Conservation (phyloP, 1,140 invertebrate genomes). For the Amphibalanus amphitrite region DNA sequence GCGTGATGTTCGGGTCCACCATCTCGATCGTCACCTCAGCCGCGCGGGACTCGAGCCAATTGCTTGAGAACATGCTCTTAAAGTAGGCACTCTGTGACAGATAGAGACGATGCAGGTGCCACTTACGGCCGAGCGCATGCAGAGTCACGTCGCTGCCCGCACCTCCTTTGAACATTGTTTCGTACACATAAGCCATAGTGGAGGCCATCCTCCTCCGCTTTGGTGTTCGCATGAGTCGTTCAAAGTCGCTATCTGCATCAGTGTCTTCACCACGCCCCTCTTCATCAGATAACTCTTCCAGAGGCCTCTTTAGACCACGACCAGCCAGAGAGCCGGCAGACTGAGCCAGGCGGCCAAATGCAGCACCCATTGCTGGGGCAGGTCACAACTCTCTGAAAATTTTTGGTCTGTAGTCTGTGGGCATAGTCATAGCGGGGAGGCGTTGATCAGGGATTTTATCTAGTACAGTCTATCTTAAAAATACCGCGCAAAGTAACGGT, state of each 20-base stretch:
- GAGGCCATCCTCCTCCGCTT: not conserved
- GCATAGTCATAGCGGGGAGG: too few relatives aligned
- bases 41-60: slow-evolving; percentile 54
- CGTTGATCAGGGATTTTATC: too few relatives aligned
- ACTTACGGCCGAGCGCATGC: not conserved
- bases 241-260: not conserved
- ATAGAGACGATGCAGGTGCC: not conserved
- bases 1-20: slow-evolving; percentile 51
- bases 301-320: not conserved
- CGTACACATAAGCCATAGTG: not conserved
- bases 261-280: not conserved
- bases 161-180: not conserved
- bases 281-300: not conserved
- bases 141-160: not conserved
- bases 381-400: too few relatives aligned
- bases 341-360: not conserved
- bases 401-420: too few relatives aligned
- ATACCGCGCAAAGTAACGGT: too few relatives aligned
- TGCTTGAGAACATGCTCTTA: slow-evolving; percentile 64
- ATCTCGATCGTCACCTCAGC: slow-evolving; percentile 49
- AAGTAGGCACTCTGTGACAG: slow-evolving; percentile 54
- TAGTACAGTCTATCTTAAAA: too few relatives aligned
- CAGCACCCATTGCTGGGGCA: not conserved
- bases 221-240: not conserved
- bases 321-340: not conserved